Base-by-base conservation (phyloP, 2,797 vertebrate species). In the Agapornis canus region DNA sequence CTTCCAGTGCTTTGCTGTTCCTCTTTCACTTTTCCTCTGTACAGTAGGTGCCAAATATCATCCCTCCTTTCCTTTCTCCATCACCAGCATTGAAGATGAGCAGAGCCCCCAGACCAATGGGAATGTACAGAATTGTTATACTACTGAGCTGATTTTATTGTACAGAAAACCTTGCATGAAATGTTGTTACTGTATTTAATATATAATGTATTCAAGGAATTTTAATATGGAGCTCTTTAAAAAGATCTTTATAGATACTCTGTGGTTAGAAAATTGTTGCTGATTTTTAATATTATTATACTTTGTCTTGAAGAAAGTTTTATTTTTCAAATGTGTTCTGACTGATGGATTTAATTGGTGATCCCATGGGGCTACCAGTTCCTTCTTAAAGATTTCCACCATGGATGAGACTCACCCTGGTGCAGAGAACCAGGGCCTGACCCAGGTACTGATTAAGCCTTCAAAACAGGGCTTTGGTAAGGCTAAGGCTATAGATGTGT, bases 121-220 rank as follows among this genome's bases (percentile, higher is more conserved):
- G 97, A 98, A 98, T 98, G 98, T 98, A 98, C 97, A 98, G 97
- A 98, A 97, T 98, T 98, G 97, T 97, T 98, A 98, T 99, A 99
- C 99, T 99, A 99, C 99, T 99, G 99, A 99, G 98, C 97, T 98
- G 98, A 98, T 98, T 97, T 96, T 69, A 97, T 97, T 99, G 98
- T 99, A 98, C 98, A 99, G 98, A 98, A 97, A 97, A 96, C 97
- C 98, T 97, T 98, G 98, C 98, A 99, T 98, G 98, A 98, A 98
- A 98, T 98, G 97, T 99, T 98, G 98, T 98, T 99, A 98, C 98
- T 99, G 98, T 98, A 97, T 98, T 98, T 98, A 99, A 98, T 98
- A 98, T 98, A 98, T 98, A 99, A 98, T 98, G 98, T 98, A 99
- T 98, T 97, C 96, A 97, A 97, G 89, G 82, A 90, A 94, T 96